These are phyloP conservation scores for Stegodyphus mimosarum DNA, from an alignment of 1,140 invertebrate species.

Conservation along the genomic window DNA sequence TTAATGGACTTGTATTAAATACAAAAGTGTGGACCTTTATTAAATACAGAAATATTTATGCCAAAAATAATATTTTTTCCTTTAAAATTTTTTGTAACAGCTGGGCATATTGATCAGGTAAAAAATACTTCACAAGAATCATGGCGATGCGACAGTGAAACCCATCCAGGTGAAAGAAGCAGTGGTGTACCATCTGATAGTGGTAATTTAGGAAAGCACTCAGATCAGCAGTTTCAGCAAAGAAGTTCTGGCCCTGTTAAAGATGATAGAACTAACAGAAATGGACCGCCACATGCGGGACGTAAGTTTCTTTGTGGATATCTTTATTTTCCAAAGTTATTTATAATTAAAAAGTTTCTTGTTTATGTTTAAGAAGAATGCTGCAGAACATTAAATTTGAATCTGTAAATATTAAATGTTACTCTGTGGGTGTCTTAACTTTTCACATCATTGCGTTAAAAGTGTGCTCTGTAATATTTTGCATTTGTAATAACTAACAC, in stretches of 20 bases:
- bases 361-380: no score
- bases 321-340: background rate
- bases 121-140: constrained; percentile 8
- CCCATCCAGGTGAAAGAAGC: background rate
- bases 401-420: no score
- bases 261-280: background rate
- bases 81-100: no score
- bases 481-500: no score
- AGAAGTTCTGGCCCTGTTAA: background rate
- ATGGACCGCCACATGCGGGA: constrained; percentile 29
- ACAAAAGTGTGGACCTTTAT: no score
- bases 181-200: background rate
- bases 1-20: no score
- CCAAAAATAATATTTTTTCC: no score
- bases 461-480: no score
- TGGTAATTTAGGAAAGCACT: constrained; percentile 3
- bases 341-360: background rate
- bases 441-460: no score
- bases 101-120: no score
- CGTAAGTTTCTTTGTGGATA: background rate
- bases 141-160: constrained; percentile 18
- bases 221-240: background rate
- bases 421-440: no score
- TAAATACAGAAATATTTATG: no score
- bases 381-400: background rate